Conservation (phyloP, 2,888 invertebrate genomes). For the Gibbula magus region DNA sequence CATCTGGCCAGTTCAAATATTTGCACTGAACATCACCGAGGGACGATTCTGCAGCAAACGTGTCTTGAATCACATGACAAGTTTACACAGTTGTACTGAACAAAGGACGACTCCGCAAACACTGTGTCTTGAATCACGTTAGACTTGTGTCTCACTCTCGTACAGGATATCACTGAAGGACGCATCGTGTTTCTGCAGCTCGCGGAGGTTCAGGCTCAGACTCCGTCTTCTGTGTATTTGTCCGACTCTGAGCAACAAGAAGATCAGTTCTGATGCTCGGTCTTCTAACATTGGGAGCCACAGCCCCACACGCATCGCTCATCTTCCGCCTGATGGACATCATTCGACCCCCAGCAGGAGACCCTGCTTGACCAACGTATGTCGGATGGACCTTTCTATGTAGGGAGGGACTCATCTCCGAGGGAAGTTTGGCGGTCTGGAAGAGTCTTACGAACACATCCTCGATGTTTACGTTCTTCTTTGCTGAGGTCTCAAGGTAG, state of each 20-base stretch:
- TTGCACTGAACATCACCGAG: too few species aligned
- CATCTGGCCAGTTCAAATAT: too few species aligned
- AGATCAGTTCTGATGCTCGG: conserved; percentile 92
- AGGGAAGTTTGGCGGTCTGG: conserved; percentile 86
- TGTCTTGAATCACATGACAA: too few species aligned
- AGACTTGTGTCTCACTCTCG: too few species aligned
- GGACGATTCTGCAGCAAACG: too few species aligned
- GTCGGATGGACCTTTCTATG: conserved; percentile 84
- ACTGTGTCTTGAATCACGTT: not conserved
- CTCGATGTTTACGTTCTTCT: conserved; percentile 86
- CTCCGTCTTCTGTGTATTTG: conserved; percentile 43
- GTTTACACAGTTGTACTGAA: too few species aligned
- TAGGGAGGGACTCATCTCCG: conserved; percentile 90
- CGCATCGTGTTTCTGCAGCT: conserved; percentile 53
- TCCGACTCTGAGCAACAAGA: conserved; percentile 86
- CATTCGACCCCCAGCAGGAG: conserved; percentile 69
- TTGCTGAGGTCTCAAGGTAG: conserved; percentile 89
- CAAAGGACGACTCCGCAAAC: not conserved
- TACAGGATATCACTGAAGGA: conserved; percentile 46
- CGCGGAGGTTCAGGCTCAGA: not conserved
- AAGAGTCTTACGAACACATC: conserved; percentile 90
- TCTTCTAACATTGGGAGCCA: conserved; percentile 89
- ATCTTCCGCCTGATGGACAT: conserved; percentile 87
- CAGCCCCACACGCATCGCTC: conserved; percentile 91
- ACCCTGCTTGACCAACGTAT: conserved; percentile 55